A percentile compares a stretch with the other conserved stretches of the same genome.
phyloP scores from a whole-genome alignment of 2,888 invertebrate genomes.

The Bombylius discolor region DNA sequence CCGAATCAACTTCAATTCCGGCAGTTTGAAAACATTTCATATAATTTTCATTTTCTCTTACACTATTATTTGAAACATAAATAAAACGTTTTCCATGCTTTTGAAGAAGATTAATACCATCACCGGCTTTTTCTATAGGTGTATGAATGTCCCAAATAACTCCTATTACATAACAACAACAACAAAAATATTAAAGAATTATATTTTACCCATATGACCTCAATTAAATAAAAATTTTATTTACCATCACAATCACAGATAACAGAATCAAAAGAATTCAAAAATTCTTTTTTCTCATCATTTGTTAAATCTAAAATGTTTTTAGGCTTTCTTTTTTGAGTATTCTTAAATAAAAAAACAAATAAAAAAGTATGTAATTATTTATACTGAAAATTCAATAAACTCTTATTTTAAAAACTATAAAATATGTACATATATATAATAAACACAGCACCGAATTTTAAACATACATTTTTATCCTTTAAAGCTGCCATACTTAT shows the following conservation, averaged over 20 bases:
- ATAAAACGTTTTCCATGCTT: slow-evolving; percentile 33
- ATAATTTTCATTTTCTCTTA: slow-evolving; percentile 21
- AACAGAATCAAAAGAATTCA: slow-evolving; percentile 42
- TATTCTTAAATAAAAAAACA: too few relatives aligned
- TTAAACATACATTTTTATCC: too few relatives aligned
- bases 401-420: too few relatives aligned
- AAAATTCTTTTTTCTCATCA: slow-evolving; percentile 28
- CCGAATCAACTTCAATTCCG: slow-evolving; percentile 22
- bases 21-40: slow-evolving; percentile 18
- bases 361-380: too few relatives aligned
- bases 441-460: too few relatives aligned
- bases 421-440: too few relatives aligned
- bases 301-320: slow-evolving; percentile 23
- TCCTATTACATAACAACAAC: slow-evolving; percentile 24
- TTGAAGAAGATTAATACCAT: slow-evolving; percentile 29
- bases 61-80: slow-evolving; percentile 37
- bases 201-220: too few relatives aligned
- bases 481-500: too few relatives aligned
- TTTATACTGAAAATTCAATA: too few relatives aligned
- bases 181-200: neutral
- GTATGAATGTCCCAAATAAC: slow-evolving; percentile 34
- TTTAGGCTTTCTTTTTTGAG: slow-evolving; percentile 5
- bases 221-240: neutral
- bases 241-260: slow-evolving; percentile 48
- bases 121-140: slow-evolving; percentile 25